A percentile compares a stretch with the other conserved stretches of the same genome.
Evolutionary conservation across 2,888 invertebrate species (phyloP).

Genomic region (Torymus auratus): DNA sequence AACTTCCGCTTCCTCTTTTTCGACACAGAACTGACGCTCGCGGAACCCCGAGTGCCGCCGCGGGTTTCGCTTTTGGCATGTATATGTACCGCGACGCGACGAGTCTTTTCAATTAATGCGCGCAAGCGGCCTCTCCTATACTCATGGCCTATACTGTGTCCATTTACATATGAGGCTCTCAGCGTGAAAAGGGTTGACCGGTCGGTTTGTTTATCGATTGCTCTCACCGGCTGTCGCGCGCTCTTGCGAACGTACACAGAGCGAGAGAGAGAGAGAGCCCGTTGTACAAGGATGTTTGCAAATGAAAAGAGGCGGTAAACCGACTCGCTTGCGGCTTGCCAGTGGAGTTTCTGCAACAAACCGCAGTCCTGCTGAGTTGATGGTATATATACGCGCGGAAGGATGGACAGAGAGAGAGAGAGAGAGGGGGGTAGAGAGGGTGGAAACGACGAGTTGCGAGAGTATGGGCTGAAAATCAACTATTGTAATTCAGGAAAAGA

Average conservation of each 20-base stretch:
- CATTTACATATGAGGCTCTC: conserved; percentile 14
- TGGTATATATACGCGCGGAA: background rate
- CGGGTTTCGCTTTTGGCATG: no score
- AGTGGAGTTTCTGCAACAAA: conserved; percentile 41
- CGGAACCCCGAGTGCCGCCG: no score
- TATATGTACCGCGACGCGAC: background rate
- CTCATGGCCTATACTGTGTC: background rate
- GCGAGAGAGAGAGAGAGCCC: background rate
- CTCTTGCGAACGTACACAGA: no score
- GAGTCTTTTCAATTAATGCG: conserved; percentile 26
- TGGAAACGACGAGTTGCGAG: no score
- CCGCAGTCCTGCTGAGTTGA: conserved; percentile 37
- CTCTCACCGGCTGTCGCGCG: background rate
- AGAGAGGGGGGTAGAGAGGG: no score
- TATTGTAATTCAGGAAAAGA: conserved; percentile 21
- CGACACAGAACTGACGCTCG: no score
- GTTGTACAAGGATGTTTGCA: conserved; percentile 48
- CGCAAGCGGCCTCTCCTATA: no score
- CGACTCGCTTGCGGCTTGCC: conserved; percentile 43
- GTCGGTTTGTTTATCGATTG: conserved; percentile 47
- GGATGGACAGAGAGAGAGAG: background rate
- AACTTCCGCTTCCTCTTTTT: no score
- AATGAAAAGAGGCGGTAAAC: conserved; percentile 55
- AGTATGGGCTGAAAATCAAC: conserved; percentile 30
- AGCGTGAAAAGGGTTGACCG: conserved; percentile 38